phyloP scores from a whole-genome alignment of 2,113 vertebrate species.

The Heterocephalus glaber region DNA sequence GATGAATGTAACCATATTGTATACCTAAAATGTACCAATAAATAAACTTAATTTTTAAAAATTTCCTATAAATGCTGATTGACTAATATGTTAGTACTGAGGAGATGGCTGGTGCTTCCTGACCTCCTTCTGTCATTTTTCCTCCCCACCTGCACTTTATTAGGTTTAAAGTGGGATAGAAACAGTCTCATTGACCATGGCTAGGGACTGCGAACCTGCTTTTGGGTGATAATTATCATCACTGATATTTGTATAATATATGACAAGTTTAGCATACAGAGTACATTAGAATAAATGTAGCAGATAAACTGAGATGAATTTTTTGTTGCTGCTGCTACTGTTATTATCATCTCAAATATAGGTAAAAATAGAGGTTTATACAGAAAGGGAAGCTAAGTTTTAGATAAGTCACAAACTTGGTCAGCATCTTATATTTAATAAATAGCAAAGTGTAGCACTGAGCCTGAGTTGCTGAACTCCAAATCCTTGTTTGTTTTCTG shows the following conservation, averaged over 20 bases:
- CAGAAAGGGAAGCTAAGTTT: not conserved
- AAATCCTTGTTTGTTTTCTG: not conserved
- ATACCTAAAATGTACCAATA: too few relatives aligned
- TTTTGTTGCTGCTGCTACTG: not conserved
- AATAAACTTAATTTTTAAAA: too few relatives aligned
- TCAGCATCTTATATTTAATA: not conserved
- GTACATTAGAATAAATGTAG: not conserved
- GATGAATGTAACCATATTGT: too few relatives aligned
- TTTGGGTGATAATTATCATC: not conserved
- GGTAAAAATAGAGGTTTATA: not conserved
- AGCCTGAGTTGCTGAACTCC: not conserved
- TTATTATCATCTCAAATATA: conserved; percentile 4
- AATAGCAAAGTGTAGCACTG: not conserved
- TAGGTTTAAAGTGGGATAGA: not conserved
- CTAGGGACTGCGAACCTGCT: not conserved
- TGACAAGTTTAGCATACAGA: not conserved
- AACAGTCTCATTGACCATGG: not conserved
- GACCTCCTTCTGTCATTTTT: not conserved
- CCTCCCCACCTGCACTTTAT: not conserved
- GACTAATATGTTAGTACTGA: not conserved
- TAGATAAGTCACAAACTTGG: not conserved
- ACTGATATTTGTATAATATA: not conserved
- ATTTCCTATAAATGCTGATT: not conserved
- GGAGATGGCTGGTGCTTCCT: not conserved
- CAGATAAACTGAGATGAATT: not conserved